Base-by-base conservation (phyloP, 1,140 invertebrate genomes). In the Caerostris extrusa region DNA sequence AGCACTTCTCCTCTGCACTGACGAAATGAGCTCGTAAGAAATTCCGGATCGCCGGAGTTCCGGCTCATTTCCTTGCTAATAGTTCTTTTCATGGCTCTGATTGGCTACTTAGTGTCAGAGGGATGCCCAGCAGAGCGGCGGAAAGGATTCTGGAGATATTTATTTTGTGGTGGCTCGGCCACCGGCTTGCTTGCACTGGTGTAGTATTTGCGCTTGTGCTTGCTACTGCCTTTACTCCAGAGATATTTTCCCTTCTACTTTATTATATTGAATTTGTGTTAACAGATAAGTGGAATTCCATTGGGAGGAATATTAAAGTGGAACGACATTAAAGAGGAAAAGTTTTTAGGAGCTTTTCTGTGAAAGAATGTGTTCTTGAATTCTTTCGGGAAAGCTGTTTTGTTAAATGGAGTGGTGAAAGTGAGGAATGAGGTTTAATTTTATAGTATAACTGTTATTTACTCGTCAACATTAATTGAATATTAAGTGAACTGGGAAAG, bases 31-130 rank as follows among this genome's bases (percentile, higher is more conserved):
- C 58, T 87, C 85, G 58, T 87, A 87, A 87, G 85, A 87, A 87
- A 87, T 87, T 61, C 85, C 60, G 17, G 85, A 87, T 87, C 85
- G 60, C n/a, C 50, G 60, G 19, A 60, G 85, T 87, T 87, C 85
- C 85, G n/a, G n/a, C 57, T 57, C 85, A 87, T 87, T 87, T 87
- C 85, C 53, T 57, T 14, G 60, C 85, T 87, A 87, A 87, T 87
- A 87, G 85, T 64, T 87, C 85, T 87, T 87, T 87, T 87, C 85
- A 64, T 87, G 85, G 7, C 85, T 87, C 85, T 87, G 85, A 87
- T 87, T 87, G 85, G 85, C 85, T 64, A 61, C 64, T 87, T 64
- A 87, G 85, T 64, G 85, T 87, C 85, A 67, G 64, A 87, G 60
- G 85, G 19, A 14, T 64, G 12, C 12, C 56, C 81, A 83, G 53